Conservation (phyloP, 1,140 invertebrate species). For the Zophobas morio region DNA sequence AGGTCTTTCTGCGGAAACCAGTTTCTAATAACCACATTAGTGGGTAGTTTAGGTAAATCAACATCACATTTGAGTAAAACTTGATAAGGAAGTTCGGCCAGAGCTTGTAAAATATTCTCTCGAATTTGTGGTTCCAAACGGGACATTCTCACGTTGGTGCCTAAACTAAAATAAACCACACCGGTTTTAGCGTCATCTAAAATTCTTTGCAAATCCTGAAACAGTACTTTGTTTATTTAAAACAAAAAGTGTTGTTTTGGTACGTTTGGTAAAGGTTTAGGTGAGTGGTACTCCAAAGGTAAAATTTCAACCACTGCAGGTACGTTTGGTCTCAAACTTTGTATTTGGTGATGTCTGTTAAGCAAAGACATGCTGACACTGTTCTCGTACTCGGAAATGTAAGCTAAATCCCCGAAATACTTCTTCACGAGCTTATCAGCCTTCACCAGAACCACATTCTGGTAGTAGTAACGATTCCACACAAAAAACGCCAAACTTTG, state of each 20-base stretch:
- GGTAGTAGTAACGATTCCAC: neutral
- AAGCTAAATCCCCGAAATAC: constrained; percentile 66
- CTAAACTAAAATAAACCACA: constrained; percentile 73
- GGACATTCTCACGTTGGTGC: constrained; percentile 71
- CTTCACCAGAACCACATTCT: neutral
- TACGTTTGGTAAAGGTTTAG: constrained; percentile 68
- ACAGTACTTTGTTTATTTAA: constrained; percentile 64
- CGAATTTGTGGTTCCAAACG: constrained; percentile 69
- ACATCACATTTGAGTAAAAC: constrained; percentile 4
- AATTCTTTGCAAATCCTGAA: constrained; percentile 68
- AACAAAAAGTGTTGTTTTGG: constrained; percentile 69
- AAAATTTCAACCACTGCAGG: constrained; percentile 27
- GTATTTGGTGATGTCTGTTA: constrained; percentile 54
- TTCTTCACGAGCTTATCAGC: constrained; percentile 53
- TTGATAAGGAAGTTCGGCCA: constrained; percentile 67
- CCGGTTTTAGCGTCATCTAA: constrained; percentile 69
- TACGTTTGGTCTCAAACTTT: constrained; percentile 18
- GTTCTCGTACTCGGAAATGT: constrained; percentile 53
- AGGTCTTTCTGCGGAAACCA: neutral
- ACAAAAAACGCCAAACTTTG: neutral
- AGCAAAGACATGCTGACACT: constrained; percentile 57
- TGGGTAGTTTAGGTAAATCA: neutral
- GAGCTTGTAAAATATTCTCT: constrained; percentile 68
- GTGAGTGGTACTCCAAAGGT: neutral
- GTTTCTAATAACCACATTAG: neutral